These are phyloP conservation scores for Listronotus bonariensis DNA, from an alignment of 1,140 invertebrate species.

Conservation along the genomic window DNA sequence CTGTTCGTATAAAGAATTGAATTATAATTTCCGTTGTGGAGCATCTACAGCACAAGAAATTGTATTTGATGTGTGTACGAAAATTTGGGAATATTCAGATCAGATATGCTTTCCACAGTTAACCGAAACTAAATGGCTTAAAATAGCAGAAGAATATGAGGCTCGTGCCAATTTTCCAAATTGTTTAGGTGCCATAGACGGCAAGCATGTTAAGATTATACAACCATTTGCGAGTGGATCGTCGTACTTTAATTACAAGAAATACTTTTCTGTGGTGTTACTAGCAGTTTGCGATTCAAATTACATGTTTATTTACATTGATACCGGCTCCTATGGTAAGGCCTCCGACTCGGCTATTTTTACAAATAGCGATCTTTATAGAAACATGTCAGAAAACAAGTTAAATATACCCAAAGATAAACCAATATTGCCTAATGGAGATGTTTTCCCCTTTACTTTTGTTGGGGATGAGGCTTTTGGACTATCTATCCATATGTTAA, in stretches of 20 bases:
- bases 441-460: neutral
- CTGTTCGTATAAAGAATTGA: slow-evolving; percentile 39
- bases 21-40: slow-evolving; percentile 38
- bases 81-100: slow-evolving; percentile 44
- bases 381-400: neutral
- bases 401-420: neutral
- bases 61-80: slow-evolving; percentile 46
- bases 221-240: slow-evolving; percentile 48
- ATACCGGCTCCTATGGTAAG: neutral
- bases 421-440: neutral
- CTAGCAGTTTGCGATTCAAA: neutral
- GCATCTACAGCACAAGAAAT: slow-evolving; percentile 37
- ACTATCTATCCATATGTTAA: neutral
- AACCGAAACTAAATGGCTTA: slow-evolving; percentile 42
- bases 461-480: slow-evolving; percentile 1
- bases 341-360: neutral
- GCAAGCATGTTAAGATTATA: slow-evolving; percentile 56
- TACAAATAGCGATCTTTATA: slow-evolving; percentile 1
- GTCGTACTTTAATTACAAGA: slow-evolving; percentile 48
- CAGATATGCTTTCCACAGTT: neutral
- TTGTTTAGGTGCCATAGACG: slow-evolving; percentile 53
- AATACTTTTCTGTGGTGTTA: neutral
- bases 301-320: neutral
- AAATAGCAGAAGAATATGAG: slow-evolving; percentile 34
- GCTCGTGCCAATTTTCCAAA: slow-evolving; percentile 51